These are phyloP conservation scores for Stenoptilia bipunctidactyla DNA, from an alignment of 2,888 invertebrate genomes.

Conservation along the genomic window DNA sequence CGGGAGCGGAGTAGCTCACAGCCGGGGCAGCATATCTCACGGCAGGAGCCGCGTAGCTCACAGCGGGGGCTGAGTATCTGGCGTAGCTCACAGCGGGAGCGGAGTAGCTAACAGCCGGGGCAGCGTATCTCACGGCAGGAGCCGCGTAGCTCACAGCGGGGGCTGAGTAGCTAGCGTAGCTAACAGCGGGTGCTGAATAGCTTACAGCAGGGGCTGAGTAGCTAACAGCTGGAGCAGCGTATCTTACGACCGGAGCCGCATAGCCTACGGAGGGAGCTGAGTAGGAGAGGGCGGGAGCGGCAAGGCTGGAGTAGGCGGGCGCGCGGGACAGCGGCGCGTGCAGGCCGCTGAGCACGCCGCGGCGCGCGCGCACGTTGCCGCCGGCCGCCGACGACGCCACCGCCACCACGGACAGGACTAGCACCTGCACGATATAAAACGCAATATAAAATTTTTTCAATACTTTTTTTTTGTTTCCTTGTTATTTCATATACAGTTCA, in stretches of 20 bases:
- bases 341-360: conserved; percentile 24
- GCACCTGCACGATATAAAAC: too few species aligned
- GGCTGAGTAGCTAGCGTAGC: conserved; percentile 2
- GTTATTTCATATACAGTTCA: too few species aligned
- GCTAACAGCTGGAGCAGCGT: conserved; percentile 7
- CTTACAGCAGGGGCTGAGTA: conserved; percentile 9
- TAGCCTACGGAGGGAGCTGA: conserved; percentile 3
- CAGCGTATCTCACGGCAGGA: conserved; percentile 2
- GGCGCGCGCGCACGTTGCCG: conserved; percentile 27
- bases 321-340: conserved; percentile 10
- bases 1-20: conserved; percentile 10
- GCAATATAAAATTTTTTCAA: too few species aligned
- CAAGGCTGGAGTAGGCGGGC: conserved; percentile 5
- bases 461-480: too few species aligned
- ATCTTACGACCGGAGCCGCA: conserved; percentile 8
- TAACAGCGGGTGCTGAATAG: conserved; percentile 6
- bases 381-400: conserved; percentile 23
- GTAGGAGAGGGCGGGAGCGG: conserved; percentile 1
- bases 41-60: conserved; percentile 29
- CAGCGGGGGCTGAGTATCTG: conserved; percentile 28
- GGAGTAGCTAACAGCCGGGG: conserved; percentile 9
- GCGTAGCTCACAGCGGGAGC: conserved; percentile 25
- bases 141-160: conserved; percentile 4
- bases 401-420: conserved; percentile 18
- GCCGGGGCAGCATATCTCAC: conserved; percentile 14